These are phyloP conservation scores for Zophobas atratus DNA, from an alignment of 1,140 invertebrate species.

Conservation along the genomic window DNA sequence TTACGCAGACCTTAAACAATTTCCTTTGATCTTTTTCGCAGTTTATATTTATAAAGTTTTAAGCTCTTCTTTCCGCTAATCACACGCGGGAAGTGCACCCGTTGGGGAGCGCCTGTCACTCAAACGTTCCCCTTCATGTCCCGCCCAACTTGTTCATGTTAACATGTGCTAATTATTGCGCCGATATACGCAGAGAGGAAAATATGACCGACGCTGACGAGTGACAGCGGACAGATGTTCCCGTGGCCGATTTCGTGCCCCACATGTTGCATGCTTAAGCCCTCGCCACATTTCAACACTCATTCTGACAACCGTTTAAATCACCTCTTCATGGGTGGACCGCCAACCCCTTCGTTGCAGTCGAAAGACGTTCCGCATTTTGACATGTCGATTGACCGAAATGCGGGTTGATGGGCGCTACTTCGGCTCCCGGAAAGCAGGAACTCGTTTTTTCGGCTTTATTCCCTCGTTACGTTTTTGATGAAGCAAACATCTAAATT, in stretches of 20 bases:
- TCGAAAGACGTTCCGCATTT: constrained; percentile 12
- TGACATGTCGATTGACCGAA: neutral
- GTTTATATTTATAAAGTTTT: too few relatives aligned
- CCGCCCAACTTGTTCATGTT: constrained; percentile 55
- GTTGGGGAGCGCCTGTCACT: constrained; percentile 52
- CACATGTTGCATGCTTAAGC: constrained; percentile 39
- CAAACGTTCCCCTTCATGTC: constrained; percentile 47
- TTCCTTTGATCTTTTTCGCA: too few relatives aligned
- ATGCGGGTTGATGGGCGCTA: neutral
- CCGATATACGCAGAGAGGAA: constrained; percentile 51
- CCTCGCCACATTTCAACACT: constrained; percentile 35
- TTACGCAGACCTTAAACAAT: too few relatives aligned
- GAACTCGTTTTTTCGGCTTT: too few relatives aligned
- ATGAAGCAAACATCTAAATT: too few relatives aligned
- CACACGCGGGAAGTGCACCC: constrained; percentile 52
- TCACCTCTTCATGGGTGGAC: constrained; percentile 33
- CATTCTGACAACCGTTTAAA: constrained; percentile 45
- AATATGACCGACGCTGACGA: constrained; percentile 51
- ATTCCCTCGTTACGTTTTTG: too few relatives aligned
- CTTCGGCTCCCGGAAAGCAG: too few relatives aligned
- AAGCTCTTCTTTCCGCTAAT: constrained; percentile 12
- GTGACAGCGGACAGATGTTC: constrained; percentile 49
- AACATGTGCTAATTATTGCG: constrained; percentile 57
- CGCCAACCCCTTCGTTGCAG: constrained; percentile 7
- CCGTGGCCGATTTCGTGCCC: constrained; percentile 39